phyloP scores from a whole-genome alignment of 1,140 invertebrate species.

The Pseudomyrmex flavicornis region DNA sequence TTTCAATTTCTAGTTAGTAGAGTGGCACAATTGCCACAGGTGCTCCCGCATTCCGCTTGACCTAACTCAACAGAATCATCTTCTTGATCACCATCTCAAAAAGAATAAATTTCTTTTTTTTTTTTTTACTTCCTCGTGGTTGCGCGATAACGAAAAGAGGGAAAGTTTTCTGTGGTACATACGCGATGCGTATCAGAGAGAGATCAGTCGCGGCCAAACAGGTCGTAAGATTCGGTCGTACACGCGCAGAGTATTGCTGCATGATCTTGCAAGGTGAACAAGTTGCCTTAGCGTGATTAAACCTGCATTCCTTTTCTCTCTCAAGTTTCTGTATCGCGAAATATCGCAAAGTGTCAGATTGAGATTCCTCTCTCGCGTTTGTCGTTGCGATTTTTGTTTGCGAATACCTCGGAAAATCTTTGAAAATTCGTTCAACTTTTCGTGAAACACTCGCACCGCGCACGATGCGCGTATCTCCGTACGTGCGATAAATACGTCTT shows the following conservation, averaged over 20 bases:
- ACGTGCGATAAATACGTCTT: conserved; percentile 24
- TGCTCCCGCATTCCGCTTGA: neutral
- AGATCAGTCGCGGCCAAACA: conserved; percentile 70
- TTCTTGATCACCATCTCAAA: too few species aligned
- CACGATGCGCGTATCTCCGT: conserved; percentile 15
- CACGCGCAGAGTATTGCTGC: conserved; percentile 67
- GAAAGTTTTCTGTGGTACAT: conserved; percentile 54
- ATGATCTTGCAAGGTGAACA: conserved; percentile 80
- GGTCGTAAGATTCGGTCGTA: conserved; percentile 67
- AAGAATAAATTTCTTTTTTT: conserved; percentile 12
- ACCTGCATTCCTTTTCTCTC: conserved; percentile 29
- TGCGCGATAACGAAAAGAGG: conserved; percentile 51
- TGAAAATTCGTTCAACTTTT: too few species aligned
- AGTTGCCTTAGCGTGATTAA: conserved; percentile 60
- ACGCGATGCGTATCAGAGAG: conserved; percentile 37
- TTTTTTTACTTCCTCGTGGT: conserved; percentile 47
- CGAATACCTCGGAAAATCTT: too few species aligned
- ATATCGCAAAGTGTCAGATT: neutral
- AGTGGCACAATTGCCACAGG: too few species aligned
- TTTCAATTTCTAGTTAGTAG: too few species aligned
- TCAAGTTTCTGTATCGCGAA: neutral
- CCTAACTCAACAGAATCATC: too few species aligned
- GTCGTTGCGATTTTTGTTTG: too few species aligned
- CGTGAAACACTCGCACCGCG: neutral
- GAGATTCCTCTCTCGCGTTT: neutral